A percentile compares a stretch with the other conserved stretches of the same genome.
Conservation (phyloP, 35 echinoderm and acorn worm species). For the Holothuria glaberrima region DNA sequence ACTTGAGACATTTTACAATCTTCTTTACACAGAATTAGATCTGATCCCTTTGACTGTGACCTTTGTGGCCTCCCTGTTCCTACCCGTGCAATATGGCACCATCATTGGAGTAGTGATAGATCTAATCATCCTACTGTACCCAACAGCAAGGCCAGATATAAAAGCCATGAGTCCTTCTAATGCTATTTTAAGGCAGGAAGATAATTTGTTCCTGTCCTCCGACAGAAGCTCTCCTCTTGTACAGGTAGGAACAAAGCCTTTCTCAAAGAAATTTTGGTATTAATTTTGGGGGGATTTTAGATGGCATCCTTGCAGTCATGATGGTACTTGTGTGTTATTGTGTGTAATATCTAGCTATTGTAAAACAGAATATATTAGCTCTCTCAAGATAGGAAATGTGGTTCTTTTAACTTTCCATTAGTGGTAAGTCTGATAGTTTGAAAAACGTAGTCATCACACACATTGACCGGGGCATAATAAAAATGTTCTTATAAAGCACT, state of each 20-base stretch:
- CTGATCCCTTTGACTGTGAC: conserved; percentile 67
- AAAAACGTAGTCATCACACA: no score
- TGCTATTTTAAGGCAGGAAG: neutral
- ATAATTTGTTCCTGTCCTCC: neutral
- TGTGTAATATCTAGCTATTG: no score
- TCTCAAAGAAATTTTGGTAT: neutral
- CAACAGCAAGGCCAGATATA: conserved; percentile 74
- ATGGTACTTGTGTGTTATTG: no score
- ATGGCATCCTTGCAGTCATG: neutral
- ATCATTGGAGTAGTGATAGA: conserved; percentile 75
- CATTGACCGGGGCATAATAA: neutral
- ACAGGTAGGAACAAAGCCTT: conserved; percentile 63
- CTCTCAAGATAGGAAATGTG: no score
- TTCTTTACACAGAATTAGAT: conserved; percentile 75
- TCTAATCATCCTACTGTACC: conserved; percentile 74
- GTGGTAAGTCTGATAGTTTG: no score
- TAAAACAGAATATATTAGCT: no score
- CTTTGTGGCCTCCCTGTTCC: conserved; percentile 63
- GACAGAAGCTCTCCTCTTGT: conserved; percentile 36
- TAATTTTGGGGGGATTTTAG: neutral
- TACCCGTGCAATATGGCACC: conserved; percentile 85
- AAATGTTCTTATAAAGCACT: neutral
- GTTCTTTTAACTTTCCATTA: no score
- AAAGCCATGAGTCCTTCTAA: conserved; percentile 49
- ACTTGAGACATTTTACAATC: neutral